phyloP scores from a whole-genome alignment of 2,888 invertebrate genomes.

The Trachelus iudaicus region DNA sequence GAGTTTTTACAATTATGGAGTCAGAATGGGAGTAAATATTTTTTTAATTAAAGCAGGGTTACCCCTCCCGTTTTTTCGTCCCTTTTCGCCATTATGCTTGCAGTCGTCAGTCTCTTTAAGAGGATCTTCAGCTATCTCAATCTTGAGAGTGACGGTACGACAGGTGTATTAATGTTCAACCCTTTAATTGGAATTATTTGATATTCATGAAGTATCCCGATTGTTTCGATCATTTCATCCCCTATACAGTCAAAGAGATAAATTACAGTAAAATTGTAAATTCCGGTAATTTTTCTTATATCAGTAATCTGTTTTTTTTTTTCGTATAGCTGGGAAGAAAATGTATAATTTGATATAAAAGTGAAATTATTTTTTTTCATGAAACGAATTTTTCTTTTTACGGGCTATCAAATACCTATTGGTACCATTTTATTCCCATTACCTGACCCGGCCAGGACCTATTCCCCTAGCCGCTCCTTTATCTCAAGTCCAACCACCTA shows the following conservation, averaged over 20 bases:
- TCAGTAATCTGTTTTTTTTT: neutral
- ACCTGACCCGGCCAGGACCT: constrained; percentile 10
- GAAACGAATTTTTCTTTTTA: neutral
- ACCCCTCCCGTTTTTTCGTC: neutral
- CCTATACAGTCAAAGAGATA: neutral
- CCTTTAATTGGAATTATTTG: neutral
- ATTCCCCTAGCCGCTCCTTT: neutral
- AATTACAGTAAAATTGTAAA: neutral
- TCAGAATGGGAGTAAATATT: neutral
- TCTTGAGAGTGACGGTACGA: neutral
- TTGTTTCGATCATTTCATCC: neutral
- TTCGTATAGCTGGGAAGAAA: too few species aligned
- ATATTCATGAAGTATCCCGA: neutral
- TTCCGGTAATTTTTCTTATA: neutral
- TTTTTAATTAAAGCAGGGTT: neutral
- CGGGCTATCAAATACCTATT: constrained; percentile 10
- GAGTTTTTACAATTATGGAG: neutral
- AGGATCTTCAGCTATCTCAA: neutral
- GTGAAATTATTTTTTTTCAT: neutral
- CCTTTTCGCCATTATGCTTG: neutral
- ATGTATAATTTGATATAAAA: neutral
- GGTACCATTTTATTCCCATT: constrained; percentile 14
- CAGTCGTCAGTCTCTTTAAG: neutral
- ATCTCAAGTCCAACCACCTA: neutral
- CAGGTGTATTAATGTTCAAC: neutral